phyloP scores from a whole-genome alignment of 2,888 invertebrate species.

The Ophioninae sp. region DNA sequence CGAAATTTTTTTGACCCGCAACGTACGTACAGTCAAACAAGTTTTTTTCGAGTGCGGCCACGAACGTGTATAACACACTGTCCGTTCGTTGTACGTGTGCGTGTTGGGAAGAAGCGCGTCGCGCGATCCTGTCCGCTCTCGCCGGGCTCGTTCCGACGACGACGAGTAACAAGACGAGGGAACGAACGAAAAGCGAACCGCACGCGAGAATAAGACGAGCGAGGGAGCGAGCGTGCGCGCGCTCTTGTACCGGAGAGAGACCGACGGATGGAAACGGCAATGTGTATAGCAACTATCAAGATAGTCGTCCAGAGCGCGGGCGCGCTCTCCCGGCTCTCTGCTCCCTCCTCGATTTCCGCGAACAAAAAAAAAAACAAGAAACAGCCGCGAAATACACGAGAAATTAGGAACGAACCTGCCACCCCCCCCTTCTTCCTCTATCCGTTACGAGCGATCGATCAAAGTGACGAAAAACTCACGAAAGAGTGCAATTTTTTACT shows the following conservation, averaged over 20 bases:
- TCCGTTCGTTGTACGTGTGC: slow-evolving; percentile 30
- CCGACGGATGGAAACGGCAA: slow-evolving; percentile 7
- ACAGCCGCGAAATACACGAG: slow-evolving; percentile 11
- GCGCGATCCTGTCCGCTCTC: slow-evolving; percentile 59
- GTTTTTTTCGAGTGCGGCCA: too few relatives aligned
- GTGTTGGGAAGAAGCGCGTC: slow-evolving; percentile 49
- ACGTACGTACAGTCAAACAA: too few relatives aligned
- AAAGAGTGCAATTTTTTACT: slow-evolving; percentile 17
- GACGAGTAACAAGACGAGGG: slow-evolving; percentile 20
- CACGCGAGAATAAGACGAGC: slow-evolving; percentile 30
- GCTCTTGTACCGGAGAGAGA: too few relatives aligned
- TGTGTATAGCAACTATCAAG: slow-evolving; percentile 35
- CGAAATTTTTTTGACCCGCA: background rate
- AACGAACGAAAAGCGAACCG: slow-evolving; percentile 35
- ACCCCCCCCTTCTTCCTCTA: background rate
- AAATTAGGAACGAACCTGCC: slow-evolving; percentile 1
- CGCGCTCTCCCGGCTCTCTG: slow-evolving; percentile 49
- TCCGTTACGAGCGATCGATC: background rate
- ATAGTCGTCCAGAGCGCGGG: slow-evolving; percentile 44
- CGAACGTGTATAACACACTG: slow-evolving; percentile 15
- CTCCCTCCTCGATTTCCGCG: slow-evolving; percentile 22
- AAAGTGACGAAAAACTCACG: slow-evolving; percentile 17
- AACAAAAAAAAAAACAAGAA: slow-evolving; percentile 12
- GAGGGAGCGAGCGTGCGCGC: slow-evolving; percentile 20
- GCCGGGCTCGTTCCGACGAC: slow-evolving; percentile 61